phyloP scores from a whole-genome alignment of 1,140 invertebrate genomes.

The Panagrolaimus sp. region DNA sequence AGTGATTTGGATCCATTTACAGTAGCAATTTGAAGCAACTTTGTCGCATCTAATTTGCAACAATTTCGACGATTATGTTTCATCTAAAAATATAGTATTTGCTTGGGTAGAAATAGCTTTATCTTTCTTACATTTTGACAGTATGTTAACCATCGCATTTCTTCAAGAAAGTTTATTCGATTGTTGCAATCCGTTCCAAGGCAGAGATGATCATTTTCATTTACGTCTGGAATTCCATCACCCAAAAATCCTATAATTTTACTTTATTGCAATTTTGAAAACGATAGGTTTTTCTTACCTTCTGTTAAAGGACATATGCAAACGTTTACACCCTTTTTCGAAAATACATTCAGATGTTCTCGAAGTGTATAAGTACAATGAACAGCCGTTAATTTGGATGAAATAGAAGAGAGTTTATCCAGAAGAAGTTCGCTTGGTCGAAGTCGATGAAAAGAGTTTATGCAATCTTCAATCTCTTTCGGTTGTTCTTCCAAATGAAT shows the following conservation, averaged over 20 bases:
- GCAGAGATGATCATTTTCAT: constrained; percentile 43
- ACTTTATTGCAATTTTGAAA: no score
- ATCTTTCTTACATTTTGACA: constrained; percentile 49
- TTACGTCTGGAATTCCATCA: constrained; percentile 49
- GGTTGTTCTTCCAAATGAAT: constrained; percentile 58
- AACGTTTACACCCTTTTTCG: constrained; percentile 37
- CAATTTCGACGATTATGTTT: constrained; percentile 46
- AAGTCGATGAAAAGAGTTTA: constrained; percentile 4
- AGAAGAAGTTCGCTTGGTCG: constrained; percentile 34
- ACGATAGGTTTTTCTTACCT: neutral
- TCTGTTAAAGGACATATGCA: constrained; percentile 55
- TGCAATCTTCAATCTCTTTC: constrained; percentile 48
- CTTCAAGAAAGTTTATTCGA: constrained; percentile 52
- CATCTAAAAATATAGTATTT: constrained; percentile 38
- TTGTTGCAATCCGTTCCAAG: constrained; percentile 58
- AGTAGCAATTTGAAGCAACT: constrained; percentile 47
- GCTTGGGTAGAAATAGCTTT: neutral
- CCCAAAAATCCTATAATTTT: constrained; percentile 41
- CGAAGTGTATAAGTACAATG: constrained; percentile 52
- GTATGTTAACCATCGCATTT: constrained; percentile 56
- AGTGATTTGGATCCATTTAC: constrained; percentile 49
- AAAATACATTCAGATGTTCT: constrained; percentile 20
- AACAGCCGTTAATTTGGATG: constrained; percentile 21
- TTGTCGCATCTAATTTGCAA: constrained; percentile 37
- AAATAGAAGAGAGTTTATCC: neutral